Evolutionary conservation across 2,797 vertebrate species (phyloP), one percentile per base, ranked within the genome.

Genomic region (Leuciscus waleckii): DNA sequence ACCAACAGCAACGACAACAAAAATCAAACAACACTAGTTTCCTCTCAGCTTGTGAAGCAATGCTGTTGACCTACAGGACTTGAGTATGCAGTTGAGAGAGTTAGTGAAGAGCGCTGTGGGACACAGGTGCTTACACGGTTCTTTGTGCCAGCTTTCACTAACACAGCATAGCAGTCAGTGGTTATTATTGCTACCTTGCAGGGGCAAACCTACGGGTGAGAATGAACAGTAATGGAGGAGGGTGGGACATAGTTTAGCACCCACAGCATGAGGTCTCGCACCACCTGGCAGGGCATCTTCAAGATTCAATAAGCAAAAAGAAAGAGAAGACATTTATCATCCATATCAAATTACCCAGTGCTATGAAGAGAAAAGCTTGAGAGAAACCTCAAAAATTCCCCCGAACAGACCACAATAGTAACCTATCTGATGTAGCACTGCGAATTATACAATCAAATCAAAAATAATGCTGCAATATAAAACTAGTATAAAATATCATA

Each of bases 231-330:
- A 70, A 54, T 61, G 51, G 56, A 63, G 54, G 58, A 84, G 74
- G 75, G 81, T 78, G 81, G 81, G 78, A 61, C 46, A 51, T 74
- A 88, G 83, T 88, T 90, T 88, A 90, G 69, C 88, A 80, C 83
- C 77, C 81, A 79, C 88, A 79, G 84, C 77, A 69, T 88, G 88
- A 78, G 74, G 65, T 82, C 21, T 35, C 39, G 56, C 83, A 82
- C 77, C 87, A 87, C 87, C 89, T 89, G 85, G 85, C 73, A 84
- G 85, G n/a, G 58, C 51, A 82, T 85, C 74, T 83, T 82, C 67
- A 82, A 71, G 80, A 82, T 71, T 82, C 32, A 71, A 81, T 35
- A 61, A 63, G 83, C 67, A 84, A 26, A 77, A n/a, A 29, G 78
- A 74, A 67, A 58, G n/a, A n/a, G 63, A 75, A 26, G 54, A 75